Evolutionary conservation across 2,888 invertebrate genomes (phyloP).

Genomic region (Anarsia innoxiella): DNA sequence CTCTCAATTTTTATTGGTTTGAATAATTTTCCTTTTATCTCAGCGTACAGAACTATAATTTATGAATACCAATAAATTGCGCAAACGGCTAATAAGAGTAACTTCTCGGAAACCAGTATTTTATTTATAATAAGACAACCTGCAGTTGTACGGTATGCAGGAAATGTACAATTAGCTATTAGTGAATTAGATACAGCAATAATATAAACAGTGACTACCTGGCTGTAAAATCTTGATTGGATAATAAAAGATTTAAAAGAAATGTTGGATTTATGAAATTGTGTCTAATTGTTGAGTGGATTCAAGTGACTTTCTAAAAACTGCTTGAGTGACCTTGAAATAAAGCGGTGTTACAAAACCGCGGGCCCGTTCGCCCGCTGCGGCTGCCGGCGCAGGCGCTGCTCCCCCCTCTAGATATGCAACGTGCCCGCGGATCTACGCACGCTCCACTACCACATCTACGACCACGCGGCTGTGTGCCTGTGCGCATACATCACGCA

Average conservation of each 20-base stretch:
- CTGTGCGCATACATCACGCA: slow-evolving; percentile 33
- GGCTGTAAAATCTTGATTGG: neutral
- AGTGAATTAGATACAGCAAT: slow-evolving; percentile 7
- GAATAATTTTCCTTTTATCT: neutral
- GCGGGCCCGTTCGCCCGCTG: slow-evolving; percentile 55
- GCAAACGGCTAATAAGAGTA: slow-evolving; percentile 9
- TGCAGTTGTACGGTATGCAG: slow-evolving; percentile 4
- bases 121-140: slow-evolving; percentile 3
- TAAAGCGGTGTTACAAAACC: slow-evolving; percentile 73
- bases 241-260: neutral
- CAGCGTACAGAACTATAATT: neutral
- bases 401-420: slow-evolving; percentile 41
- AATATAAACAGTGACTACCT: no score
- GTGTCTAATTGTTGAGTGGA: slow-evolving; percentile 21
- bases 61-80: slow-evolving; percentile 7
- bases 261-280: slow-evolving; percentile 34
- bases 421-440: slow-evolving; percentile 49
- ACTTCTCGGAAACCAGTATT: slow-evolving; percentile 6
- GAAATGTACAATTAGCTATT: slow-evolving; percentile 6
- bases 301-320: slow-evolving; percentile 76
- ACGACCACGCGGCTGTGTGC: slow-evolving; percentile 26
- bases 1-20: slow-evolving; percentile 3
- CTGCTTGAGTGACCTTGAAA: slow-evolving; percentile 74
- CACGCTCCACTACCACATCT: slow-evolving; percentile 46
- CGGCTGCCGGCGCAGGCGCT: slow-evolving; percentile 41